Evolutionary conservation across 2,113 vertebrate genomes (phyloP).

Genomic region (Ammodytes marinus): DNA sequence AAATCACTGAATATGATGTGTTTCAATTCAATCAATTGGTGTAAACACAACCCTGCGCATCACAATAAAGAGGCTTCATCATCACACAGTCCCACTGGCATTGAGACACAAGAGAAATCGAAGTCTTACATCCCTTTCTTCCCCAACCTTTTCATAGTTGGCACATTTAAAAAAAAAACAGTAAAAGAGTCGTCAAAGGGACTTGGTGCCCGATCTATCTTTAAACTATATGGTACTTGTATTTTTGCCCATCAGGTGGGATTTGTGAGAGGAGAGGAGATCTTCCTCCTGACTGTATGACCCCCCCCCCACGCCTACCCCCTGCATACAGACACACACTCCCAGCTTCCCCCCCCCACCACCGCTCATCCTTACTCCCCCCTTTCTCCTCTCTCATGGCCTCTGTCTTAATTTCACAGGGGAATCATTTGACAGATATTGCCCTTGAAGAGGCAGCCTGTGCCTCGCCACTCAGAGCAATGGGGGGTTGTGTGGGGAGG

Average conservation of each 20-base stretch:
- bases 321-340: conserved; percentile 8
- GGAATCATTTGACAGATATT: conserved; percentile 84
- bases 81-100: conserved; percentile 28
- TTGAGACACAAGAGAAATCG: conserved; percentile 40
- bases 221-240: conserved; percentile 59
- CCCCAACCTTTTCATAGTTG: conserved; percentile 41
- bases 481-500: conserved; percentile 54
- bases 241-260: conserved; percentile 54
- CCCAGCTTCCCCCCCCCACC: neutral
- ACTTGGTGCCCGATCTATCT: conserved; percentile 60
- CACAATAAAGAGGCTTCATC: conserved; percentile 26
- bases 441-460: conserved; percentile 83
- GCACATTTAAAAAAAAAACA: conserved; percentile 42
- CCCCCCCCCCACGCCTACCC: conserved; percentile 9
- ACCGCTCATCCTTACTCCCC: neutral
- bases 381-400: conserved; percentile 69
- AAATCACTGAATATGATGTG: conserved; percentile 58
- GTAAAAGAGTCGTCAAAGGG: conserved; percentile 42
- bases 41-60: conserved; percentile 38
- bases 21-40: conserved; percentile 48
- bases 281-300: conserved; percentile 57
- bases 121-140: conserved; percentile 23
- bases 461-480: conserved; percentile 74
- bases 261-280: conserved; percentile 51
- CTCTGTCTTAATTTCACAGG: conserved; percentile 84